Evolutionary conservation across 2,113 vertebrate genomes (phyloP).

Genomic region (Platysteira castanea): DNA sequence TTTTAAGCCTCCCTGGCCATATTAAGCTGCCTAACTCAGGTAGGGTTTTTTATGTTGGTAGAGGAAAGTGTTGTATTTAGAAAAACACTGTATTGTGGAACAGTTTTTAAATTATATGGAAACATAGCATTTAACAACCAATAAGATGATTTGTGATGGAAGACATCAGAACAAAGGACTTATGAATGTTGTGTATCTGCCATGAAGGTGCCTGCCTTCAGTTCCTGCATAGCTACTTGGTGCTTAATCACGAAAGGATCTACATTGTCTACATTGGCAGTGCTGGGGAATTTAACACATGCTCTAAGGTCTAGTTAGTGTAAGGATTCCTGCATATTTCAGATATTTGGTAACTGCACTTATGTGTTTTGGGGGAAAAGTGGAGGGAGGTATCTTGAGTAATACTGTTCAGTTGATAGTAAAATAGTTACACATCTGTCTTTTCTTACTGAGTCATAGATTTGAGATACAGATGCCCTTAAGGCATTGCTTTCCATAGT

Average conservation of each 20-base stretch:
- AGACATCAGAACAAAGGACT: not conserved
- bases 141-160: not conserved
- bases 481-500: not conserved
- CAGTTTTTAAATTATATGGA: not conserved
- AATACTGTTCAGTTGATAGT: not conserved
- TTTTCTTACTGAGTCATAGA: not conserved
- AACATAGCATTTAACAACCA: not conserved
- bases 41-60: not conserved
- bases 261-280: not conserved
- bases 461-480: not conserved
- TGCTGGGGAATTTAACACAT: not conserved
- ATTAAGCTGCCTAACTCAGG: not conserved
- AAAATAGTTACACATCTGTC: not conserved
- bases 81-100: not conserved
- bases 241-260: not conserved
- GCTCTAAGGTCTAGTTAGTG: not conserved
- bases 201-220: not conserved
- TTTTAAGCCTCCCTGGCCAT: not conserved
- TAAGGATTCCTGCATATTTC: not conserved
- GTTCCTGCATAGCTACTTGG: rapidly evolving
- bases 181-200: not conserved
- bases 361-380: not conserved
- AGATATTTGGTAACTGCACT: not conserved
- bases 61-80: not conserved
- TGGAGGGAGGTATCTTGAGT: not conserved